phyloP scores from a whole-genome alignment of 2,888 invertebrate genomes.

The Cheilosia vulpina region DNA sequence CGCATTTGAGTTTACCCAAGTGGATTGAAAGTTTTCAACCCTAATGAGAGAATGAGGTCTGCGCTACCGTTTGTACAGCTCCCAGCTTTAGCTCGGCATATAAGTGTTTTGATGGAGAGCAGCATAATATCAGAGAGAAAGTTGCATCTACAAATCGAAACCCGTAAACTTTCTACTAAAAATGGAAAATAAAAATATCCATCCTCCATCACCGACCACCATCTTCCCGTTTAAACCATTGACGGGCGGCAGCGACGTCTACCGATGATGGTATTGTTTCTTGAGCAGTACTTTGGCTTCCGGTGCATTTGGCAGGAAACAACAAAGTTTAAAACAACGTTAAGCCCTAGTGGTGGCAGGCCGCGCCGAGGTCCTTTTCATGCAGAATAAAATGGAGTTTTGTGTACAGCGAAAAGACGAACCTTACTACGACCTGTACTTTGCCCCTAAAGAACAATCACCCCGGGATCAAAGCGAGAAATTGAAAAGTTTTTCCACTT shows the following conservation, averaged over 20 bases:
- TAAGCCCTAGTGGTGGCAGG: conserved; percentile 44
- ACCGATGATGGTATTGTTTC: conserved; percentile 64
- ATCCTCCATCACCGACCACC: conserved; percentile 15
- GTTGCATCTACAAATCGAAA: conserved; percentile 43
- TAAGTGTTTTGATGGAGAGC: conserved; percentile 31
- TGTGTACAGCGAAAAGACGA: conserved; percentile 10
- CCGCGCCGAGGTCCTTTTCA: conserved; percentile 36
- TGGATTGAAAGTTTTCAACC: conserved; percentile 60
- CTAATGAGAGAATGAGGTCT: conserved; percentile 54
- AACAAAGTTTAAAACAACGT: conserved; percentile 70
- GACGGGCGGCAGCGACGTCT: conserved; percentile 1
- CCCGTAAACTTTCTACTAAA: conserved; percentile 53
- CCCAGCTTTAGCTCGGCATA: conserved; percentile 2
- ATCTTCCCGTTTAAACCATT: conserved; percentile 31
- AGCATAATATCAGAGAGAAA: conserved; percentile 44
- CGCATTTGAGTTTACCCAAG: conserved; percentile 67
- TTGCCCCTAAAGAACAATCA: conserved; percentile 51
- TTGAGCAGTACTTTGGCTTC: conserved; percentile 70
- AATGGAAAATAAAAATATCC: conserved; percentile 23
- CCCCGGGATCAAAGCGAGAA: conserved; percentile 70
- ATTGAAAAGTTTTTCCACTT: conserved; percentile 75
- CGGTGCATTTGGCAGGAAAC: conserved; percentile 73
- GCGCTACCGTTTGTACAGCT: conserved; percentile 1
- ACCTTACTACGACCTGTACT: conserved; percentile 1
- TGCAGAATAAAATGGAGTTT: conserved; percentile 10